Conservation (phyloP, 2,888 invertebrate genomes). For the Caenorhabditis parvicauda region DNA sequence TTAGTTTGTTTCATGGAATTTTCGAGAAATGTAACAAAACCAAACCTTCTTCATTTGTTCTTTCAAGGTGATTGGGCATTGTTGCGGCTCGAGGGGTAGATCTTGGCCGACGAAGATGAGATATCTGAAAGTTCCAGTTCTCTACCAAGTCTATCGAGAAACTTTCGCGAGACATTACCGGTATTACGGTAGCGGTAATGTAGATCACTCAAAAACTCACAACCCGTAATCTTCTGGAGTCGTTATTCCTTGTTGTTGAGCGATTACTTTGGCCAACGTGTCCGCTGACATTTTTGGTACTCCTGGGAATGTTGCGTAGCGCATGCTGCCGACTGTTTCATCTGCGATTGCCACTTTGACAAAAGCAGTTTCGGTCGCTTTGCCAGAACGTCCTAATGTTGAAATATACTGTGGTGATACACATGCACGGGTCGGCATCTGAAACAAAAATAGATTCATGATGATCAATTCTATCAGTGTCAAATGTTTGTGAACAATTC, state of each 20-base stretch:
- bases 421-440: slow-evolving; percentile 10
- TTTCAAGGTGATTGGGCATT: no score
- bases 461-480: no score
- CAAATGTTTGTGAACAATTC: no score
- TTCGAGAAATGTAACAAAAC: background rate
- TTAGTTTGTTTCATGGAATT: no score
- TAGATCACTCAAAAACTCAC: slow-evolving; percentile 70
- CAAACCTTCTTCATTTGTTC: background rate
- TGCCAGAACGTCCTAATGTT: no score
- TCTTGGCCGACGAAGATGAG: no score
- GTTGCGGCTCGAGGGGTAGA: no score
- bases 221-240: slow-evolving; percentile 94
- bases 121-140: no score
- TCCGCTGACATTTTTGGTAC: slow-evolving; percentile 87
- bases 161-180: no score
- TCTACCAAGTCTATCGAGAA: no score
- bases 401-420: slow-evolving; percentile 14
- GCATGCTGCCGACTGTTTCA: slow-evolving; percentile 85
- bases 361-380: slow-evolving; percentile 30
- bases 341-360: slow-evolving; percentile 89
- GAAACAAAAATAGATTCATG: no score
- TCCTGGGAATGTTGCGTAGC: slow-evolving; percentile 78
- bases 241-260: slow-evolving; percentile 89
- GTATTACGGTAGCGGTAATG: no score
- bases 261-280: slow-evolving; percentile 84